Conservation (phyloP, 1,140 invertebrate genomes). For the Lerema accius region DNA sequence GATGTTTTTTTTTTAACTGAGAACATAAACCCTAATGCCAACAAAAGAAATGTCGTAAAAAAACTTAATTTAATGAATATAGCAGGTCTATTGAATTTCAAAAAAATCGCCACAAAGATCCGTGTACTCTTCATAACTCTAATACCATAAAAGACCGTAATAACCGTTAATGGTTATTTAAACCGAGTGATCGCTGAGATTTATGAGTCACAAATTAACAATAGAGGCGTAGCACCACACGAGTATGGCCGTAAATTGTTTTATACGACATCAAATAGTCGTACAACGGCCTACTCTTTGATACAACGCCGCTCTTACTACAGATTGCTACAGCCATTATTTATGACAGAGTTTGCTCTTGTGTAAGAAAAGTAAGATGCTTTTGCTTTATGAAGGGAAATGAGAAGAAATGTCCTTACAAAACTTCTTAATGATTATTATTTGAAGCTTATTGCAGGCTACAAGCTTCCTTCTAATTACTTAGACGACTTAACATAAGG, state of each 20-base stretch:
- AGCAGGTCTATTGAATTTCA: slow-evolving; percentile 13
- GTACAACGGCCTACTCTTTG: slow-evolving; percentile 45
- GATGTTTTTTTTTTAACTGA: too few species aligned
- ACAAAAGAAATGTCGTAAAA: not conserved
- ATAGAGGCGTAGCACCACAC: slow-evolving; percentile 55
- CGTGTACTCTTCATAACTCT: not conserved
- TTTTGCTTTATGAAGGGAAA: slow-evolving; percentile 3
- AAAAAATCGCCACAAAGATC: slow-evolving; percentile 1
- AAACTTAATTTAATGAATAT: too few species aligned
- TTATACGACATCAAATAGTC: slow-evolving; percentile 57
- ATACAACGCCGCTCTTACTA: slow-evolving; percentile 49
- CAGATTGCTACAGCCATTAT: not conserved
- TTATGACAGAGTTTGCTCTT: not conserved
- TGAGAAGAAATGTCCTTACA: slow-evolving; percentile 1
- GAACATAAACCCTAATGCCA: too few species aligned
- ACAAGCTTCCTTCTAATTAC: too few species aligned
- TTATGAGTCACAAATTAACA: slow-evolving; percentile 63
- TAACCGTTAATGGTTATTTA: slow-evolving; percentile 50
- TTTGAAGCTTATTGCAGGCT: too few species aligned
- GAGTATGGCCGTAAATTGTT: slow-evolving; percentile 61
- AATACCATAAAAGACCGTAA: slow-evolving; percentile 40
- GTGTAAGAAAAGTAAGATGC: not conserved
- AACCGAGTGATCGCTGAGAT: slow-evolving; percentile 58
- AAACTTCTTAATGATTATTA: not conserved
- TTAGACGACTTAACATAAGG: too few species aligned